These are phyloP conservation scores for Thalassaphorura encarpata DNA, from an alignment of 1,140 invertebrate species.

Conservation along the genomic window DNA sequence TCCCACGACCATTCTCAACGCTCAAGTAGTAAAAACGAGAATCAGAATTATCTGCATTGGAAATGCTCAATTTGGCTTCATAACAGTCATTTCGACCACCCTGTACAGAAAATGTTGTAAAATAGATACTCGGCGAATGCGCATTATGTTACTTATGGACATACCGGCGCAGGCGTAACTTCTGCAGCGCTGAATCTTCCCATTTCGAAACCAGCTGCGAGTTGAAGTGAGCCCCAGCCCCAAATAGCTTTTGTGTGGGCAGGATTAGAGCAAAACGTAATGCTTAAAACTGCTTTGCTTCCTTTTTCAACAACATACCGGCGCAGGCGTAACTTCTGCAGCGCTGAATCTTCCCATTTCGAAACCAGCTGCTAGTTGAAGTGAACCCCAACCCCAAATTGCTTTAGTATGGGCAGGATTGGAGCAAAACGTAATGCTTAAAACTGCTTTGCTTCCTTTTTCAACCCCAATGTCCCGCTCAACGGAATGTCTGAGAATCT, in stretches of 20 bases:
- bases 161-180: constrained; percentile 24
- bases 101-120: too few relatives aligned
- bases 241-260: constrained; percentile 64
- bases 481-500: constrained; percentile 47
- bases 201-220: constrained; percentile 36
- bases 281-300: constrained; percentile 44
- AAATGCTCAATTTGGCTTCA: constrained; percentile 62
- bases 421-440: constrained; percentile 63
- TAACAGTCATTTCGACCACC: constrained; percentile 67
- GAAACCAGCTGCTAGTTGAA: constrained; percentile 44
- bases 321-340: constrained; percentile 28
- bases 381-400: constrained; percentile 74
- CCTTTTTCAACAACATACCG: constrained; percentile 44
- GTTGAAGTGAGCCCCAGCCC: constrained; percentile 70
- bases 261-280: constrained; percentile 72
- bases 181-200: constrained; percentile 28
- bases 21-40: constrained; percentile 68
- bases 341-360: constrained; percentile 28
- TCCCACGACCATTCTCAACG: constrained; percentile 75
- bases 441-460: constrained; percentile 49
- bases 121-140: too few relatives aligned
- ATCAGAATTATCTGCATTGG: constrained; percentile 57
- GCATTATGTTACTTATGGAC: too few relatives aligned
- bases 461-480: constrained; percentile 44
- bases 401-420: constrained; percentile 66